phyloP scores from a whole-genome alignment of 2,797 vertebrate species.

The Eleutherodactylus coqui region DNA sequence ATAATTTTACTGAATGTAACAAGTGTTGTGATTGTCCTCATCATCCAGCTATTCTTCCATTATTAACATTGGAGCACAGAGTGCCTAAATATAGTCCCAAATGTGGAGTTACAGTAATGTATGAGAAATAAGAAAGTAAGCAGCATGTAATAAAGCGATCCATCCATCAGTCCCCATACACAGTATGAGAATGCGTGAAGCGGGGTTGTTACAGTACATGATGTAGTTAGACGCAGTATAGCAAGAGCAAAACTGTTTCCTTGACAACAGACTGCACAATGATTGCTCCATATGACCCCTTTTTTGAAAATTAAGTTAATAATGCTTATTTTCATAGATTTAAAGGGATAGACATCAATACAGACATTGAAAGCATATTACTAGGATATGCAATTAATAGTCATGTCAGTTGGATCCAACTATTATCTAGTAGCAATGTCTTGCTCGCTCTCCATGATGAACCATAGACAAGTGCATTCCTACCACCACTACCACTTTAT shows the following conservation, averaged over 20 bases:
- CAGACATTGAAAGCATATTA: not conserved
- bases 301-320: not conserved
- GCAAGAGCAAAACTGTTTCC: constrained; percentile 25
- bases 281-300: constrained; percentile 5
- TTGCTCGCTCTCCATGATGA: not conserved
- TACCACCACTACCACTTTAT: too few relatives aligned
- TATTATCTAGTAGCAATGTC: too few relatives aligned
- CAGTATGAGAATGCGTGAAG: constrained; percentile 3
- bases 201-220: constrained; percentile 18
- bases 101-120: not conserved
- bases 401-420: too few relatives aligned
- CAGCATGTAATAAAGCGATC: not conserved
- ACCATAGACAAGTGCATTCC: too few relatives aligned
- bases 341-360: not conserved
- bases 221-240: constrained; percentile 17
- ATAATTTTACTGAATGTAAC: too few relatives aligned
- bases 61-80: not conserved
- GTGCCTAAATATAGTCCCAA: not conserved
- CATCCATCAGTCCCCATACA: not conserved
- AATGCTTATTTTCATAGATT: not conserved
- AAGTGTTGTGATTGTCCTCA: not conserved
- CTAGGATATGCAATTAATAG: not conserved
- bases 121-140: not conserved
- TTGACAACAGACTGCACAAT: constrained; percentile 17
- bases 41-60: not conserved